phyloP scores from a whole-genome alignment of 2,888 invertebrate genomes.

The Sisyra terminalis region DNA sequence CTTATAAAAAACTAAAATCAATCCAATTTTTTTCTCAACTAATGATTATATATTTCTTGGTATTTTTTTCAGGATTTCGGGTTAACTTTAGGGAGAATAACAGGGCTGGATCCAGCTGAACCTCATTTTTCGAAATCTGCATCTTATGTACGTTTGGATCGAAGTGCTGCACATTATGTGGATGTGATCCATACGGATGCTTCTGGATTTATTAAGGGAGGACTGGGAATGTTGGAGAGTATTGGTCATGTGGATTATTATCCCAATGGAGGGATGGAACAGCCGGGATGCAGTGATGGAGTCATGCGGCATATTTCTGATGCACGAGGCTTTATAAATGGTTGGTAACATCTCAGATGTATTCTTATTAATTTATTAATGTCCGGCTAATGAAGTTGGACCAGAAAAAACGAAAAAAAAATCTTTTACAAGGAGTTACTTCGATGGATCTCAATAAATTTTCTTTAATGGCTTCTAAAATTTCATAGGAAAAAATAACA shows the following conservation, averaged over 20 bases:
- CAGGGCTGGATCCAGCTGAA: conserved; percentile 83
- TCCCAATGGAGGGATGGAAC: conserved; percentile 74
- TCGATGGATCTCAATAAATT: not conserved
- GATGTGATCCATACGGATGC: conserved; percentile 84
- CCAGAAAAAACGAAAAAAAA: no score
- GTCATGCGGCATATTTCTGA: conserved; percentile 45
- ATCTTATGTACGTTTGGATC: conserved; percentile 65
- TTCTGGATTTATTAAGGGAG: conserved; percentile 55
- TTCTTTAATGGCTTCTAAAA: no score
- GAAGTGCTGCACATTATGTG: conserved; percentile 74
- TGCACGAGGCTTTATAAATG: conserved; percentile 30
- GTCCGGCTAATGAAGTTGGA: not conserved
- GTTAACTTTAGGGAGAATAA: conserved; percentile 59
- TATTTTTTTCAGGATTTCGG: conserved; percentile 35
- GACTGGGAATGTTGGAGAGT: conserved; percentile 64
- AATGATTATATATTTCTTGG: no score
- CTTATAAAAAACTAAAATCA: no score
- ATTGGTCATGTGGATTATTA: conserved; percentile 85
- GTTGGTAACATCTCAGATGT: conserved; percentile 29
- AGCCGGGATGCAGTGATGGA: conserved; percentile 47
- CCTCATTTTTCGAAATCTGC: conserved; percentile 76
- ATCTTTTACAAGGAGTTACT: no score
- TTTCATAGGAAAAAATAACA: no score
- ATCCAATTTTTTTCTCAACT: no score
- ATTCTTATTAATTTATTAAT: conserved; percentile 10